Base-by-base conservation (phyloP, 2,113 vertebrate species). In the Istiophorus platypterus region DNA sequence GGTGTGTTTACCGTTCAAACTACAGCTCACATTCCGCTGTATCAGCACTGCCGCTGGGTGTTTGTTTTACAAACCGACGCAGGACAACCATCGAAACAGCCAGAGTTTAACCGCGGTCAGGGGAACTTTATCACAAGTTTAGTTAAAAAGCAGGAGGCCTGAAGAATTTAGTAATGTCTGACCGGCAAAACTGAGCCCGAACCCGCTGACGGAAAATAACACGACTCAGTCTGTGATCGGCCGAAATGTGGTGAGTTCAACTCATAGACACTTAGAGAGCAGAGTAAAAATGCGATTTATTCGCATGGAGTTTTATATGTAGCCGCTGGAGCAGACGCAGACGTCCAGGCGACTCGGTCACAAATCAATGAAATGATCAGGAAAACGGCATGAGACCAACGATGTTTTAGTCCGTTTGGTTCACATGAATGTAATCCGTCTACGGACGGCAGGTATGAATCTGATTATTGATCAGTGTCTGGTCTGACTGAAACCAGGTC, bases 1-100 rank as follows among this genome's bases (percentile, higher is more conserved):
- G 80, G 91, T 82, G 65, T 54, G 57, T 49, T 54, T 63, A 18
- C 61, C 26, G 73, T 34, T n/a, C n/a, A 26, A 10, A 58, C 2
- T 42, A 7, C 41, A 12, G 68, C 45, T 54, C 34, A 27, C 15
- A 17, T 12, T 7, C 67, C 47, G 71, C 64, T 29, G 47, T 7
- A 1, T 39, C 15, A 65, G 81, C 73, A 10, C 49, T 22, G 18
- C 27, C 10, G 22, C 37, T 3, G 52, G 9, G 1, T 52, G 67
- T 58, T 62, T 47, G 54, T 18, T 49, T 37, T 7, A 29, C 29
- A 6, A 26, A 69, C 1, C 8, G 27, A 2, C 57, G 57, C 45
- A 4, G 20, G 18, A 45, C 34, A 66, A 34, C 13, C 34, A 24
- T 2, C 24, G 22, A 47, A 6, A 24, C 10, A 9, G 1, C 0